phyloP scores from a whole-genome alignment of 2,113 vertebrate genomes.

The Vireo altiloquus region DNA sequence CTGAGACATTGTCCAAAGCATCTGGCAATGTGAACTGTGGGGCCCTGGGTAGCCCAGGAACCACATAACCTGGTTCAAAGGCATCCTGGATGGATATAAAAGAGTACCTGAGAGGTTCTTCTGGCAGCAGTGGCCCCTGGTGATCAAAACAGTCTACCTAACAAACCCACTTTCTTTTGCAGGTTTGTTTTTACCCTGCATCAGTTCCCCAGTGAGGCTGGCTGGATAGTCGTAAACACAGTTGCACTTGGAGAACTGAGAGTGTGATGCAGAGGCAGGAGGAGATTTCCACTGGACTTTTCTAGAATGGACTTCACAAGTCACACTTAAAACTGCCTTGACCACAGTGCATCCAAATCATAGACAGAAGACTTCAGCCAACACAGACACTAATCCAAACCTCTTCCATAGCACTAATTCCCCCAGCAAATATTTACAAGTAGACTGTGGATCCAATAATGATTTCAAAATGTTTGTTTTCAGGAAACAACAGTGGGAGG shows the following conservation, averaged over 20 bases:
- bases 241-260: not conserved
- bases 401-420: not conserved
- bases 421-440: not conserved
- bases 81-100: not conserved
- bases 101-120: not conserved
- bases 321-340: not conserved
- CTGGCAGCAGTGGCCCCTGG: not conserved
- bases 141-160: not conserved
- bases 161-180: not conserved
- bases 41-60: not conserved
- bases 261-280: not conserved
- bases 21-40: conserved; percentile 5
- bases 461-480: not conserved
- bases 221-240: fast-evolving
- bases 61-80: not conserved
- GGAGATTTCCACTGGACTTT: not conserved
- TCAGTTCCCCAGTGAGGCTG: not conserved
- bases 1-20: conserved; percentile 7
- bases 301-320: not conserved
- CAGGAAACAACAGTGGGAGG: not conserved
- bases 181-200: not conserved
- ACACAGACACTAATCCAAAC: not conserved
- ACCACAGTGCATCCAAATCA: not conserved
- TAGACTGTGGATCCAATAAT: not conserved
- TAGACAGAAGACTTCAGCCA: not conserved